Conservation (phyloP, 2,113 vertebrate genomes). For the human region DNA sequence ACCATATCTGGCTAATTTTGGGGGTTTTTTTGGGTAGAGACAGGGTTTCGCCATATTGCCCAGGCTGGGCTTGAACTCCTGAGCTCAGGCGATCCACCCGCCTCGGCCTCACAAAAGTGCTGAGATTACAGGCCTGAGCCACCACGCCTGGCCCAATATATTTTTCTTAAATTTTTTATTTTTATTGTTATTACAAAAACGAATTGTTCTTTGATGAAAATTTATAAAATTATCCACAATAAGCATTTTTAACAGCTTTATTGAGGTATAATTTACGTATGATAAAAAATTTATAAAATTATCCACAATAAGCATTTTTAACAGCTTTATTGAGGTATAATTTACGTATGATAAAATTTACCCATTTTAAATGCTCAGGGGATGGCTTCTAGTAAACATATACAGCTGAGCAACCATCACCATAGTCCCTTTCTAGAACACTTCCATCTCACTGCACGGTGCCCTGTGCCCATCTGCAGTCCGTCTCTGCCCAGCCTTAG, state of each 20-base stretch:
- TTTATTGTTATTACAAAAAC: background rate
- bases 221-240: background rate
- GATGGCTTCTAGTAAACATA: accelerated
- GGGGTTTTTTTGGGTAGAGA: no score
- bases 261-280: background rate
- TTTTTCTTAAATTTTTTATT: background rate
- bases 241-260: background rate
- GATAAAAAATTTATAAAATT: background rate
- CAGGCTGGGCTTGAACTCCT: no score
- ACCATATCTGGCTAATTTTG: no score
- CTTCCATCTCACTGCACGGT: accelerated
- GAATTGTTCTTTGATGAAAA: background rate
- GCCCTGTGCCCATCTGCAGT: accelerated
- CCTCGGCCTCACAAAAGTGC: no score
- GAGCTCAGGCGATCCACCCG: no score
- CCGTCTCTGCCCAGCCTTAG: background rate
- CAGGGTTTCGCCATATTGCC: no score
- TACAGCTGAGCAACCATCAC: accelerated
- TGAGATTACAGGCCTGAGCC: no score
- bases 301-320: background rate
- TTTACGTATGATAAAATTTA: background rate
- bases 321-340: background rate
- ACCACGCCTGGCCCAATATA: background rate
- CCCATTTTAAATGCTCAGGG: accelerated
- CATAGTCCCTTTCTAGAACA: background rate